Base-by-base conservation (phyloP, 2,888 invertebrate species). In the Conchocele bisecta region DNA sequence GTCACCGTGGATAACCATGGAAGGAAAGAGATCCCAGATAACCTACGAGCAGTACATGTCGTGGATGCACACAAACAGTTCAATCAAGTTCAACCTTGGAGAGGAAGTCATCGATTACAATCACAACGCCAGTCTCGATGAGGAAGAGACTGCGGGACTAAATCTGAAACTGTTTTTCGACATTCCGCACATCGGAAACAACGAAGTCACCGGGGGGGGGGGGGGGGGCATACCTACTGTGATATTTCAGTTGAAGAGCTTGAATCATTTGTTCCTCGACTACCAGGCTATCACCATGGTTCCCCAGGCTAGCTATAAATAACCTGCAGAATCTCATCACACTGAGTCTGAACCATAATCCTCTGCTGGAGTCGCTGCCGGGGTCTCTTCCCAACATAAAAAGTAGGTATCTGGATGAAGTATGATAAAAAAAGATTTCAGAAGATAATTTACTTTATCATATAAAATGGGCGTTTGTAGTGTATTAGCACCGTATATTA, bases 221-320 rank as follows among this genome's bases (percentile, higher is more conserved):
- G 68, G 65, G 17, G 86, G 88, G 44, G 86, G 86, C 9, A 76
- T 89, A 15, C 89, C 89, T 3, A 68, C 82, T 6, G 85, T 84
- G 35, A 68, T 90, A 3, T 86, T 87, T 69, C 50, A 66, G 20
- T 59, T 87, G 61, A 61, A 60, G 17, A 74, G 67, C 28, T 79
- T 89, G 44, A 78, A 82, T 31, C 68, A 75, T 26, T 74, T 90
- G 6, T 70, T 77, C 59, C 71, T 90, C 28, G 74, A 83, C 57
- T 81, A 84, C 71, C 86, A 88, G 66, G 87, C 82, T 15, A 83
- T 90, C 33, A 83, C 81, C 3, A 56, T 73, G 46, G 79, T 90
- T 20, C 88, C 89, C 0, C 79, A 81, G 17, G 74, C 83, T n/a
- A n/a, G n/a, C n/a, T 50, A 86, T 89, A 39, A 81, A 75, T 39